Conservation (phyloP, 2,797 vertebrate species). For the Glyptemys insculpta region DNA sequence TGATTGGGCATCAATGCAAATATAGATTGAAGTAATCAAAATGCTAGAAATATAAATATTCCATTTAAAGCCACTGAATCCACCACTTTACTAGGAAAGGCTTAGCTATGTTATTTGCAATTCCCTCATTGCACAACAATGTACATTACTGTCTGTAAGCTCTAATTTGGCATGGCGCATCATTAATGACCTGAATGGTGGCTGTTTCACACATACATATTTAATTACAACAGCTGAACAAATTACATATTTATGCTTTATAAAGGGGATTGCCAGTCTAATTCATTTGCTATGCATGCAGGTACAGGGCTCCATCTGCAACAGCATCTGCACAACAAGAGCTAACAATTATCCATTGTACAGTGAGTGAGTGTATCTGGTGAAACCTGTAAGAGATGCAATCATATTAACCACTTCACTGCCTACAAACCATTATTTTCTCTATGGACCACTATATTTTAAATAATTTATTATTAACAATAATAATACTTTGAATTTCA, state of each 20-base stretch:
- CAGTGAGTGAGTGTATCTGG: constrained; percentile 84
- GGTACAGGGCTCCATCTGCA: constrained; percentile 97
- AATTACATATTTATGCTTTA: constrained; percentile 99
- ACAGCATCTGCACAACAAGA: constrained; percentile 94
- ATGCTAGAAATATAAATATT: constrained; percentile 84
- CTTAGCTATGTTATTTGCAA: constrained; percentile 86
- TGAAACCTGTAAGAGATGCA: constrained; percentile 85
- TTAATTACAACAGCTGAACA: constrained; percentile 99
- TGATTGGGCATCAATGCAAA: constrained; percentile 77
- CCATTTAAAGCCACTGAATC: constrained; percentile 83
- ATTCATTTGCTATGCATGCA: constrained; percentile 96
- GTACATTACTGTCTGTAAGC: constrained; percentile 90
- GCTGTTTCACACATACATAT: constrained; percentile 98
- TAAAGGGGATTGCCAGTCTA: constrained; percentile 91
- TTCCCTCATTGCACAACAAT: constrained; percentile 87
- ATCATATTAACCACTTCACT: constrained; percentile 82
- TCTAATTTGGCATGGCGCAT: constrained; percentile 91
- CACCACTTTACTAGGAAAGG: constrained; percentile 82
- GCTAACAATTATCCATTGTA: constrained; percentile 90
- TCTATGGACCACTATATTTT: constrained; percentile 80
- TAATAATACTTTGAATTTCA: constrained; percentile 78
- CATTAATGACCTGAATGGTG: constrained; percentile 96
- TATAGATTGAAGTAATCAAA: constrained; percentile 83
- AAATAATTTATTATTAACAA: constrained; percentile 79
- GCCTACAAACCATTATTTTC: constrained; percentile 79